Conservation (phyloP, 1,140 invertebrate genomes). For the Zaprionus kolodkinae region DNA sequence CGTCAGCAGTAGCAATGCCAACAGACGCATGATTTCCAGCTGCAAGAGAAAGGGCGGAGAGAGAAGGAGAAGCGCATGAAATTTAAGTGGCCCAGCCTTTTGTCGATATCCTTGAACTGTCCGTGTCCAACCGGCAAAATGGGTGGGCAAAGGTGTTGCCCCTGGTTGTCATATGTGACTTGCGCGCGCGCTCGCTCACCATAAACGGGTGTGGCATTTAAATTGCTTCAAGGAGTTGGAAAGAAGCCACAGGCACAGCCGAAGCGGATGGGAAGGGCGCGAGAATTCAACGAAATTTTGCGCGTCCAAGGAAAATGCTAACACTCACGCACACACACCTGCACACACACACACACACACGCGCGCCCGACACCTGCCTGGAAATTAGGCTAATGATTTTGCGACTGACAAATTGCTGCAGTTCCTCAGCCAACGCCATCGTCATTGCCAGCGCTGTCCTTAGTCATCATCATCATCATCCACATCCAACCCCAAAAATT, state of each 20-base stretch:
- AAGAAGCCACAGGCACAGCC: conserved; percentile 44
- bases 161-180: conserved; percentile 68
- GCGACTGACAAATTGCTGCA: conserved; percentile 74
- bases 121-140: not conserved
- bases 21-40: conserved; percentile 62
- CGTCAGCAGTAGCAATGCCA: conserved; percentile 48
- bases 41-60: conserved; percentile 2
- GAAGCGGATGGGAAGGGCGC: conserved; percentile 50
- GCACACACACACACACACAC: conserved; percentile 9
- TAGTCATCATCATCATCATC: conserved; percentile 66
- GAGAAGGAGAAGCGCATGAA: conserved; percentile 16
- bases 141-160: not conserved
- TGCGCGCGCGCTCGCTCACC: not conserved
- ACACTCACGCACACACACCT: conserved; percentile 50
- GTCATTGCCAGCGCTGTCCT: conserved; percentile 54
- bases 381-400: conserved; percentile 78
- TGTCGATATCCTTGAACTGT: conserved; percentile 74
- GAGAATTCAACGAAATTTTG: conserved; percentile 59
- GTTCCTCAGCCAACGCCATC: conserved; percentile 48
- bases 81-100: conserved; percentile 68
- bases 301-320: conserved; percentile 54
- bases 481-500: conserved; percentile 26
- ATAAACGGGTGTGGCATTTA: conserved; percentile 75
- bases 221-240: conserved; percentile 62
- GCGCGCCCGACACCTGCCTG: not conserved